These are phyloP conservation scores for Caenorhabditis latens DNA, from an alignment of 1,140 invertebrate species.

Conservation along the genomic window DNA sequence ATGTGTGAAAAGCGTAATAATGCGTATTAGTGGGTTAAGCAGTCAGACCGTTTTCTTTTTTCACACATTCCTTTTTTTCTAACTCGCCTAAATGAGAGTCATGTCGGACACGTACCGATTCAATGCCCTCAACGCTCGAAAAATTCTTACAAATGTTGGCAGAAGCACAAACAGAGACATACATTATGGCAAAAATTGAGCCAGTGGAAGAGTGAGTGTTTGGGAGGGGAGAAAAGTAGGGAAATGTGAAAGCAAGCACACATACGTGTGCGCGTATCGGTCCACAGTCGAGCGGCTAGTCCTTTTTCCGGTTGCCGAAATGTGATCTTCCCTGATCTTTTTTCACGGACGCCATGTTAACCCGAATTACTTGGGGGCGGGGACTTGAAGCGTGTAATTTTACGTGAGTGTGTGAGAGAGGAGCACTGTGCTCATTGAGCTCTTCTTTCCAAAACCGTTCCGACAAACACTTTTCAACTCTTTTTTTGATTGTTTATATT, in stretches of 20 bases:
- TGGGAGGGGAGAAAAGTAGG: background rate
- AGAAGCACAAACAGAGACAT: slow-evolving; percentile 47
- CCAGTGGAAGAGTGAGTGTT: background rate
- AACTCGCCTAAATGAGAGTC: background rate
- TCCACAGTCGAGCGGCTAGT: slow-evolving; percentile 50
- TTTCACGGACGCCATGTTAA: slow-evolving; percentile 41
- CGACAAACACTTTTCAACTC: background rate
- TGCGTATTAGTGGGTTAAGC: slow-evolving; percentile 27
- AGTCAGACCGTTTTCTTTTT: background rate
- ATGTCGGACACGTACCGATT: background rate
- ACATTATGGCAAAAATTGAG: slow-evolving; percentile 50
- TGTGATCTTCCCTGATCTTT: slow-evolving; percentile 51
- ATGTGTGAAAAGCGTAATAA: slow-evolving; percentile 6
- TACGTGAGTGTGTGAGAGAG: background rate
- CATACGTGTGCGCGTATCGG: slow-evolving; percentile 52
- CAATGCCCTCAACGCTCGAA: background rate
- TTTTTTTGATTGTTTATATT: slow-evolving; percentile 18
- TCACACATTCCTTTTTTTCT: background rate
- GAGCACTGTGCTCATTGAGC: slow-evolving; percentile 37
- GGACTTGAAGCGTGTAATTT: background rate
- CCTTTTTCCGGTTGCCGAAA: slow-evolving; percentile 53
- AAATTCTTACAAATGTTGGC: slow-evolving; percentile 42
- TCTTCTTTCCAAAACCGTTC: slow-evolving; percentile 29
- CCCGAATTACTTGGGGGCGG: background rate
- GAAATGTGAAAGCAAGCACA: slow-evolving; percentile 52